Conservation (phyloP, 2,888 invertebrate genomes). For the Stenolophus ochropezus region DNA sequence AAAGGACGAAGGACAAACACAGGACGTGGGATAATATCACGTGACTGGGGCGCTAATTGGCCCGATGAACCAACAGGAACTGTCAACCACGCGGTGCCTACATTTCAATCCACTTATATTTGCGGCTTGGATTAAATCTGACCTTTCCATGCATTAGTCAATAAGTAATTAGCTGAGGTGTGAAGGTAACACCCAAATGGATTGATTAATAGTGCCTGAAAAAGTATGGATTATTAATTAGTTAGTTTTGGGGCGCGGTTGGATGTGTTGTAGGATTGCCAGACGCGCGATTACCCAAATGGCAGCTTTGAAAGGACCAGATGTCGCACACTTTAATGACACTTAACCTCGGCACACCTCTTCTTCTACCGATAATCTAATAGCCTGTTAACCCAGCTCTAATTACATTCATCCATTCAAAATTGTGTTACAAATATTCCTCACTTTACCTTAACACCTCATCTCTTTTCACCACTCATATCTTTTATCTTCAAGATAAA, state of each 20-base stretch:
- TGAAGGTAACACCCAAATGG: conserved; percentile 27
- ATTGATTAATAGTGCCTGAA: conserved; percentile 30
- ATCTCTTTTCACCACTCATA: not conserved
- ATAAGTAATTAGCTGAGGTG: conserved; percentile 11
- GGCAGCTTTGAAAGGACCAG: conserved; percentile 38
- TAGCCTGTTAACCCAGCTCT: conserved; percentile 31
- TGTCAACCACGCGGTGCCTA: not conserved
- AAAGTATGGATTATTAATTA: conserved; percentile 42
- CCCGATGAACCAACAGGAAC: not conserved
- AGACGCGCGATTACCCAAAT: conserved; percentile 23
- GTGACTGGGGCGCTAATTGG: conserved; percentile 1
- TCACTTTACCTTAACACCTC: not conserved
- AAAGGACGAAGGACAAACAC: conserved; percentile 35
- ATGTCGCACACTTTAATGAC: conserved; percentile 45
- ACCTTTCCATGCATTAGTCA: too few species aligned
- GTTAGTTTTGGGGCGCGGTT: not conserved
- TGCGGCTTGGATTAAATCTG: too few species aligned
- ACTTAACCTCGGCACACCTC: conserved; percentile 40
- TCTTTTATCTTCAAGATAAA: not conserved
- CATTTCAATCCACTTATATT: not conserved
- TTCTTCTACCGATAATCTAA: conserved; percentile 4
- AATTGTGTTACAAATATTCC: not conserved
- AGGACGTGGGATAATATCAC: conserved; percentile 34
- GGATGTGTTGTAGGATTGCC: not conserved
- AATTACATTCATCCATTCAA: not conserved